phyloP scores from a whole-genome alignment of 64 coral and sea anemone genomes.

The Cladopsammia gracilis region DNA sequence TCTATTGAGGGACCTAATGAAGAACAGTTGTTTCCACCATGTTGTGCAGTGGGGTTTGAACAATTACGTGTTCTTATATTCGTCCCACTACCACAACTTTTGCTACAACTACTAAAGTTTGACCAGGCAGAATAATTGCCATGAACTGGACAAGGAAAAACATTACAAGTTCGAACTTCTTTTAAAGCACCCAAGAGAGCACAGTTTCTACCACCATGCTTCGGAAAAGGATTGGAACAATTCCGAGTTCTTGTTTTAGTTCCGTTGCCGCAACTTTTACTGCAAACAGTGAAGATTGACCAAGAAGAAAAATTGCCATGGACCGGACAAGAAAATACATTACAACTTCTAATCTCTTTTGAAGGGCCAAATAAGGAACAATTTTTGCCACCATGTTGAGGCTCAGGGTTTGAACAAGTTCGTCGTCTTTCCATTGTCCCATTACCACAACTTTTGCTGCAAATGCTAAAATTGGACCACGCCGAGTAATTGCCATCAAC shows the following conservation, averaged over 20 bases:
- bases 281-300: slow-evolving; percentile 39
- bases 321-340: slow-evolving; percentile 76
- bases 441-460: slow-evolving; percentile 78
- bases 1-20: slow-evolving; percentile 21
- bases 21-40: slow-evolving; percentile 67
- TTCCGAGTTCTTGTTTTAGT: slow-evolving; percentile 15
- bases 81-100: slow-evolving; percentile 65
- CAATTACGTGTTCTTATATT: slow-evolving; percentile 54
- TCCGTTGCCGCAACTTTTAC: slow-evolving; percentile 57
- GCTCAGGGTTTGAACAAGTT: slow-evolving; percentile 78
- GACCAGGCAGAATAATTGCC: slow-evolving; percentile 63
- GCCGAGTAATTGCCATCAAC: slow-evolving; percentile 44
- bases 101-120: slow-evolving; percentile 38
- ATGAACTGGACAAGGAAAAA: slow-evolving; percentile 32
- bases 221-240: slow-evolving; percentile 55
- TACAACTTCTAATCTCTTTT: slow-evolving; percentile 53
- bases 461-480: slow-evolving; percentile 77
- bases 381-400: slow-evolving; percentile 78
- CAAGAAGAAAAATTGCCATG: slow-evolving; percentile 78
- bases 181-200: background rate
- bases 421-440: slow-evolving; percentile 69
- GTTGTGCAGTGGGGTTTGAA: slow-evolving; percentile 63
- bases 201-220: slow-evolving; percentile 34
- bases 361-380: slow-evolving; percentile 69
- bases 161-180: slow-evolving; percentile 41